Base-by-base conservation (phyloP, 2,797 vertebrate genomes). In the Bradypus variegatus region DNA sequence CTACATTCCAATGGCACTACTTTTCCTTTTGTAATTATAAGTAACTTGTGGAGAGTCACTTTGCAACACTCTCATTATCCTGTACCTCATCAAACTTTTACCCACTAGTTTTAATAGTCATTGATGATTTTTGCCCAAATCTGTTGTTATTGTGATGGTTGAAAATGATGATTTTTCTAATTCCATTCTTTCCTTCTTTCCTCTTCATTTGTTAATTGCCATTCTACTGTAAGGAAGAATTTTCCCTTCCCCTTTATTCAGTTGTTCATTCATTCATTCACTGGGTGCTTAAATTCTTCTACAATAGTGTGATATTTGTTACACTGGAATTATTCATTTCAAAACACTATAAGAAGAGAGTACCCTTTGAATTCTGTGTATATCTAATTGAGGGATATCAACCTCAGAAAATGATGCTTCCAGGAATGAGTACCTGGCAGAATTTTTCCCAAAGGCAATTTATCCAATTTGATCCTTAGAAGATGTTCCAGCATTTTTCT, bases 111-210 rank as follows among this genome's bases (percentile, higher is more conserved):
- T 94, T 62, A 60, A 16, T 70, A 75, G 75, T 93, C 60, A 55
- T 83, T 90, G 50, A 86, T 70, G 45, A 92, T 76, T 86, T 38
- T 92, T 91, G 67, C 62, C 73, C 62, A 13, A 86, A 86, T 79
- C 82, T 23, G 72, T 92, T 86, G 75, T 86, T 79, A 89, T 58
- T 48, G 36, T 70, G 11, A 77, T 82, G 65, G 33, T 86, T 93
- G 58, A 77, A 94, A 91, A 83, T 93, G 31, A 67, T 60, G 50
- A 88, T 45, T 75, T 91, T 78, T 64, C 76, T 92, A 64, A 91
- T 92, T 70, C 41, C 10, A 55, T 67, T 67, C 84, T 94, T 45
- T 45, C 41, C 41, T 45, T n/a, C n/a, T n/a, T 53, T 75, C 25
- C 62, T 91, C 65, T 87, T 84, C 62, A n/a, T 62, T 87, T 75